Base-by-base conservation (phyloP, 1,140 invertebrate species). In the Temnothorax nylanderi region DNA sequence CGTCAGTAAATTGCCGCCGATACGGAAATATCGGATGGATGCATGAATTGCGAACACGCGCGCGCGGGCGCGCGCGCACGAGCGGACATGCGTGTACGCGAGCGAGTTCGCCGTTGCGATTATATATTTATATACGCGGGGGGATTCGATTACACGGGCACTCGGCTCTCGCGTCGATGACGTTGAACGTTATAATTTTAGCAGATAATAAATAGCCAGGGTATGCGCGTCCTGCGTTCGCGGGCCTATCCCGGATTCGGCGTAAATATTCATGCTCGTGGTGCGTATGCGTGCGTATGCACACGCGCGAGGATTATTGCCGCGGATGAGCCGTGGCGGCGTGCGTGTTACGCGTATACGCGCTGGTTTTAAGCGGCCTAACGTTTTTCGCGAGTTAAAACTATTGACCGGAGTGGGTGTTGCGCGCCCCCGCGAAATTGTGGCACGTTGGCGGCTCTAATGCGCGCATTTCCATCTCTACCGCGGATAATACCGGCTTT, bases 121-220 rank as follows among this genome's bases (percentile, higher is more conserved):
- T 90, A 89, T 90, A 90, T 89, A 87, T 90, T 90, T 87, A 90
- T 89, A 87, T 86, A 65, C 58, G 67, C 21, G 18, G 44, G 65
- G 65, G 51, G 85, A 86, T 81, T 85, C 87, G 88, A 89, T 89
- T 89, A 89, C 82, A 89, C 87, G 88, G 82, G 65, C 81, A 85
- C 81, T 88, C 88, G 87, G 60, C 84, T 49, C 77, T 51, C 56
- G 65, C 47, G 74, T 76, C 82, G 54, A 72, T 75, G 54, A 72
- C 64, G 82, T 74, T 58, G 82, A 74, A 89, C 82, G 82, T 89
- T 89, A 89, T 89, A 89, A 89, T 89, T 89, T 89, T 88, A 88
- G 76, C 87, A 64, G 76, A 89, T 89, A 88, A 84, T 89, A 88
- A 89, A 89, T 85, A 89, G 88, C 67, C 58, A 65, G 76, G 64